These are phyloP conservation scores for Melanerpes formicivorus DNA, from an alignment of 2,113 vertebrate species.

Conservation along the genomic window DNA sequence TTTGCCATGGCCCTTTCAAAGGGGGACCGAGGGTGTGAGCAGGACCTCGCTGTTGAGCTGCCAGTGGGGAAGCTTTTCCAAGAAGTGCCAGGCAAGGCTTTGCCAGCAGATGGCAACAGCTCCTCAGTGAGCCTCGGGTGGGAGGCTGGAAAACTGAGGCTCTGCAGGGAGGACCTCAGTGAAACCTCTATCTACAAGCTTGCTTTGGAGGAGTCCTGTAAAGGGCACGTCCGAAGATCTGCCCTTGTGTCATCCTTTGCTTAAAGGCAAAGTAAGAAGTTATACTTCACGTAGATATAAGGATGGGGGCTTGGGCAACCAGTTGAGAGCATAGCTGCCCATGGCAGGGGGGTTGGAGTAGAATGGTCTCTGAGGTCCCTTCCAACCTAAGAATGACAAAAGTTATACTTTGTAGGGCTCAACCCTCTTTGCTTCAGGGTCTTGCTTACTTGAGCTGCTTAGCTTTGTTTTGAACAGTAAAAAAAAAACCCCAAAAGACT, in stretches of 20 bases:
- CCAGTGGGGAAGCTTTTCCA: background rate
- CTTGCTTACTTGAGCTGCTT: background rate
- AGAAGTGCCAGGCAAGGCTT: background rate
- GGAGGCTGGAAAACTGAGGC: background rate
- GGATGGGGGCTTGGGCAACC: no score
- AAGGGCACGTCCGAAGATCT: background rate
- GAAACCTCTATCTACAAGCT: fast-evolving
- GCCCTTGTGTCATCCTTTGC: background rate
- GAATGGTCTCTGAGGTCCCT: no score
- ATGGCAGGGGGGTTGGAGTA: no score
- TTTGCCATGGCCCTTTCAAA: no score
- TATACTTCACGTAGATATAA: no score
- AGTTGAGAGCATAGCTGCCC: no score
- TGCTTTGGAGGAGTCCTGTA: fast-evolving
- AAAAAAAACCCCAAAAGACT: background rate
- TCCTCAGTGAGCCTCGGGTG: slow-evolving; percentile 28
- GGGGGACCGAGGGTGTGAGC: no score
- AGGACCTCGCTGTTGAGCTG: background rate
- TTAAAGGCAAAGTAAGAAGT: background rate
- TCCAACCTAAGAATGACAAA: no score
- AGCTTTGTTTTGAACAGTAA: background rate
- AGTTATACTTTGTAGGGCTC: background rate
- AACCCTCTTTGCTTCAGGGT: background rate
- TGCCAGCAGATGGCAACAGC: slow-evolving; percentile 75
- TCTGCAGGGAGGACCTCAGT: background rate